Conservation (phyloP, 2,797 vertebrate genomes). For the Micromesistius poutassou region DNA sequence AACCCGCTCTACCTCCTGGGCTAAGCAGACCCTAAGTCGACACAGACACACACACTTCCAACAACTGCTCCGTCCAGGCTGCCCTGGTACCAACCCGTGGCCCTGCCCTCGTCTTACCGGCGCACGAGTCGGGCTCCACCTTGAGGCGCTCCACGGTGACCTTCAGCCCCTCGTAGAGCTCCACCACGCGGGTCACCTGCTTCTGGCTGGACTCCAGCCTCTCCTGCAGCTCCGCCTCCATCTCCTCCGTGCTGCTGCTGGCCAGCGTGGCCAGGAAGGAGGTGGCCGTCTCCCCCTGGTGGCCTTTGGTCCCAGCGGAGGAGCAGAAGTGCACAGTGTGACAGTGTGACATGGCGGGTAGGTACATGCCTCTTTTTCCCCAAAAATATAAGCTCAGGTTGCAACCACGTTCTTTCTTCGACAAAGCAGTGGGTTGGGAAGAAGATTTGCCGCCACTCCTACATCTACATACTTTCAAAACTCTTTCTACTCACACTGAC, state of each 20-base stretch:
- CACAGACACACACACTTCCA: background rate
- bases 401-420: background rate
- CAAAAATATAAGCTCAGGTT: background rate
- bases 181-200: slow-evolving; percentile 83
- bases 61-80: background rate
- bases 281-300: slow-evolving; percentile 76
- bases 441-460: background rate
- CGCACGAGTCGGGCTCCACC: slow-evolving; percentile 59
- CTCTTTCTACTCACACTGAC: background rate
- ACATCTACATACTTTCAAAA: background rate
- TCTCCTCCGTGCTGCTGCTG: slow-evolving; percentile 95
- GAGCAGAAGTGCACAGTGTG: background rate
- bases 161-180: slow-evolving; percentile 85
- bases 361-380: background rate
- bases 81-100: background rate
- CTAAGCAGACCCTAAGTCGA: no score
- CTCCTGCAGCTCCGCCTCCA: slow-evolving; percentile 93
- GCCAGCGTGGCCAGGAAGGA: slow-evolving; percentile 94
- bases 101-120: slow-evolving; percentile 42
- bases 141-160: slow-evolving; percentile 69
- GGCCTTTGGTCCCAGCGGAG: slow-evolving; percentile 50
- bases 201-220: slow-evolving; percentile 88
- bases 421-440: background rate
- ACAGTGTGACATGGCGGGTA: background rate
- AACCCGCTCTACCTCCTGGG: no score